phyloP scores from a whole-genome alignment of 2,888 invertebrate genomes.

The Agonopterix alstromeriana region DNA sequence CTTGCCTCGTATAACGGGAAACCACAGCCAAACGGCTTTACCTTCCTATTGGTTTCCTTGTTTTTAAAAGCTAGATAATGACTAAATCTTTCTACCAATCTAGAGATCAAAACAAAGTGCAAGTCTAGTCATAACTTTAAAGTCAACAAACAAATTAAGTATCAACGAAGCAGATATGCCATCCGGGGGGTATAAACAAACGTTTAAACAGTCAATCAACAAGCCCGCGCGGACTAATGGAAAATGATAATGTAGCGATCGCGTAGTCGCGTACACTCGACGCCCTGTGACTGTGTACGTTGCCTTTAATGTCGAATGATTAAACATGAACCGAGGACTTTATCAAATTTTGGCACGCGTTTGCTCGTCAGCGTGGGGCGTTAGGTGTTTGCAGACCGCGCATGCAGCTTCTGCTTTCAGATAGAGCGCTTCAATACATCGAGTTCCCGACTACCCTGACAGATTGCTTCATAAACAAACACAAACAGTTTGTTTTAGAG shows the following conservation, averaged over 20 bases:
- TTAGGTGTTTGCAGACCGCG: slow-evolving; percentile 64
- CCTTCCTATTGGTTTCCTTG: too few relatives aligned
- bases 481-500: slow-evolving; percentile 12
- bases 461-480: slow-evolving; percentile 61
- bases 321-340: slow-evolving; percentile 69
- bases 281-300: slow-evolving; percentile 41
- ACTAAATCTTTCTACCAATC: too few relatives aligned
- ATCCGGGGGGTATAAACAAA: slow-evolving; percentile 26
- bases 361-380: slow-evolving; percentile 49
- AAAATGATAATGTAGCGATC: slow-evolving; percentile 61
- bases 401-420: slow-evolving; percentile 52
- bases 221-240: slow-evolving; percentile 39
- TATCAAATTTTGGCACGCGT: slow-evolving; percentile 75
- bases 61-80: too few relatives aligned
- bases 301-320: slow-evolving; percentile 66
- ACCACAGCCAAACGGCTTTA: too few relatives aligned
- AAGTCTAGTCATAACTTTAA: neutral
- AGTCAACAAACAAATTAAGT: slow-evolving; percentile 8
- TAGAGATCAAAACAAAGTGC: too few relatives aligned
- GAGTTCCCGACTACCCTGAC: slow-evolving; percentile 50
- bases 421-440: slow-evolving; percentile 68
- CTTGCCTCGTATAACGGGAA: too few relatives aligned
- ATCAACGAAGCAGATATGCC: slow-evolving; percentile 17
- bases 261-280: slow-evolving; percentile 34
- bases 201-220: slow-evolving; percentile 41